Evolutionary conservation across 1,140 invertebrate species (phyloP), one percentile per base, ranked within the genome.

Genomic region (Sycophaga agraensis): DNA sequence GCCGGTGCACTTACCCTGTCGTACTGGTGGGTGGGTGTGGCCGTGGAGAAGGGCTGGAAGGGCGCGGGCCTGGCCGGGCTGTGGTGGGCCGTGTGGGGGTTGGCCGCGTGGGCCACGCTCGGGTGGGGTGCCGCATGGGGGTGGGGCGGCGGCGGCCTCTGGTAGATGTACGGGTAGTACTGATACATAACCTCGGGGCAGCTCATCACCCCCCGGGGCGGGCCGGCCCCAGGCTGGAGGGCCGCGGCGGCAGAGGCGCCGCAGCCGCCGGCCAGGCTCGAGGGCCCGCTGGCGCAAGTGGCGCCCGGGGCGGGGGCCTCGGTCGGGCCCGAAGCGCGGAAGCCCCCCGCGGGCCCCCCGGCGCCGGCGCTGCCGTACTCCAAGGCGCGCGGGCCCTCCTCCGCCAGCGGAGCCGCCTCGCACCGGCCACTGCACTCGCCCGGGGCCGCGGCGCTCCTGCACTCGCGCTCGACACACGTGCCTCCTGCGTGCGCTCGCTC

Each of bases 181-280:
- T 84, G 84, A 80, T 85, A 85, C 78, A 85, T 83, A 76, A 85
- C 84, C 78, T 84, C 83, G 74, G 83, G 82, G 73, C 84, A 84
- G 78, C 83, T 84, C 84, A 85, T 85, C 70, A 79, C 78, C 76
- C 28, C 76, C 77, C 4, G 40, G 17, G 12, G 19, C 48, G 19
- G 43, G n/a, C 17, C 28, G 28, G n/a, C 21, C n/a, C 28, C 11
- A 11, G 28, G 28, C 5, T 31, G 28, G 28, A 31, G 5, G 28
- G 28, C 28, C 28, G 5, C 5, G 28, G 28, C 28, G 14, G 39
- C 37, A 54, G 35, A 54, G 9, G 22, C 19, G 31, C 45, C 42
- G 9, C 34, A 14, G 55, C 17, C 28, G 9, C 42, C 46, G 19
- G 43, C 31, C 19, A 6, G 28, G n/a, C n/a, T n/a, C 28, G 28